Evolutionary conservation across 2,888 invertebrate genomes (phyloP).

Genomic region (Hypsopygia costalis): DNA sequence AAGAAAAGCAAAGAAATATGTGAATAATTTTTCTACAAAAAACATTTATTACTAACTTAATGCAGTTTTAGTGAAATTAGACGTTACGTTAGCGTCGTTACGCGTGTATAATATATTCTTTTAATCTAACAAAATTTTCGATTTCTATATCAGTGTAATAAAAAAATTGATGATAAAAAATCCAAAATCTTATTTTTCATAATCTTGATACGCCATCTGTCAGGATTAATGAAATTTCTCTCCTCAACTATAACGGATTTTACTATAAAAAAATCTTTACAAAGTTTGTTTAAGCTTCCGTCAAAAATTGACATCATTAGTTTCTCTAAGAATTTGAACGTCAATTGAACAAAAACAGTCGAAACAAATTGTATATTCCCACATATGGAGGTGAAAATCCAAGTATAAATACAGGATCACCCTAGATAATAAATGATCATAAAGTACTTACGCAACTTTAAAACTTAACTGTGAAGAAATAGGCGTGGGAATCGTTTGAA

Average conservation of each 20-base stretch:
- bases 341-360: constrained; percentile 77
- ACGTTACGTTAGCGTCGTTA: no score
- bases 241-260: background rate
- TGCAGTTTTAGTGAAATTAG: no score
- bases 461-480: constrained; percentile 25
- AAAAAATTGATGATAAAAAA: no score
- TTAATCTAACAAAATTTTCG: no score
- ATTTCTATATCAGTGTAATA: no score
- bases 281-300: constrained; percentile 42
- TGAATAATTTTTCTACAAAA: no score
- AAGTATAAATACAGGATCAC: constrained; percentile 68
- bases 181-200: background rate
- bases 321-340: constrained; percentile 50
- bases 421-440: constrained; percentile 60
- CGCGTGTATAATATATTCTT: no score
- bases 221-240: background rate
- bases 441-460: constrained; percentile 23
- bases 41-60: no score
- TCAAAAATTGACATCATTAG: constrained; percentile 61
- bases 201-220: background rate
- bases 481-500: constrained; percentile 27
- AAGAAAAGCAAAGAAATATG: no score
- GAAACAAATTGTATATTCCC: constrained; percentile 78
- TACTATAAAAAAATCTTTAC: constrained; percentile 11
- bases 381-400: constrained; percentile 77